phyloP scores from a whole-genome alignment of 2,113 vertebrate species.

The Oncorhynchus keta region DNA sequence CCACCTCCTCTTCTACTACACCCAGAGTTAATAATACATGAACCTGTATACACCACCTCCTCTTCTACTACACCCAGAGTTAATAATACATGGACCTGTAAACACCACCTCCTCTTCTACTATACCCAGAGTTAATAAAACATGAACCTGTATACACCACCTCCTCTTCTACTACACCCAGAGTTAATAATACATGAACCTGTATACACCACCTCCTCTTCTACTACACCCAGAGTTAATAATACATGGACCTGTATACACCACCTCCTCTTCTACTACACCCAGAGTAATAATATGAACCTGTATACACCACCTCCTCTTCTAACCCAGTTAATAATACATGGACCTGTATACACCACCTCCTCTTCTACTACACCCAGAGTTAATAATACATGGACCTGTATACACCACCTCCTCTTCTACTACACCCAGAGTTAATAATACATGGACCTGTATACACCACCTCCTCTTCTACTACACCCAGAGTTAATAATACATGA shows the following conservation, averaged over 20 bases:
- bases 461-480: conserved; percentile 16
- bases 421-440: conserved; percentile 61
- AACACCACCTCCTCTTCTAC: conserved; percentile 38
- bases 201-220: conserved; percentile 41
- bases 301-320: conserved; percentile 40
- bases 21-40: conserved; percentile 68
- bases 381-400: conserved; percentile 68
- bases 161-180: conserved; percentile 39
- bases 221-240: conserved; percentile 58
- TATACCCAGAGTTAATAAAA: conserved; percentile 66
- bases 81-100: conserved; percentile 66
- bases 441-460: conserved; percentile 55
- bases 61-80: conserved; percentile 49
- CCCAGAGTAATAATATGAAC: conserved; percentile 64
- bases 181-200: conserved; percentile 67
- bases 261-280: conserved; percentile 37
- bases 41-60: conserved; percentile 32
- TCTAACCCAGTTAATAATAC: conserved; percentile 66
- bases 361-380: conserved; percentile 39
- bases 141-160: conserved; percentile 47
- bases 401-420: conserved; percentile 39
- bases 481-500: too few species aligned
- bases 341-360: conserved; percentile 44
- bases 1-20: conserved; percentile 37
- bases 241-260: conserved; percentile 59